Base-by-base conservation (phyloP, 1,140 invertebrate genomes). In the Neodiprion fabricii region DNA sequence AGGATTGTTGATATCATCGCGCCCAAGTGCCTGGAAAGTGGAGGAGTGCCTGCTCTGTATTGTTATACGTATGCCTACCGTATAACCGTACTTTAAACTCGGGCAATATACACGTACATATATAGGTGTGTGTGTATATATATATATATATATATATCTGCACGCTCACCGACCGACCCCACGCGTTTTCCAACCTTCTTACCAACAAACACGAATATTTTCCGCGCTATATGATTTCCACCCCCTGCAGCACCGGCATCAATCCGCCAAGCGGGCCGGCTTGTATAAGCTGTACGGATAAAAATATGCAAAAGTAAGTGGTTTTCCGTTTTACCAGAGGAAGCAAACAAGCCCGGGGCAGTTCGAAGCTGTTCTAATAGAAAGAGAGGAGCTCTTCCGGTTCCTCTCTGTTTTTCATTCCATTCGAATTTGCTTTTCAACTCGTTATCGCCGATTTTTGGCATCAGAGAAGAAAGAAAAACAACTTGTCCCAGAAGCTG, bases 251-350 rank as follows among this genome's bases (percentile, higher is more conserved):
- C 28, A 40, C 28, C 28, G 28, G 28, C 28, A 40, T 40, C 28
- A 40, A 40, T 40, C 28, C 28, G 28, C 28, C 28, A 40, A 40
- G 5, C 28, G 28, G 28, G 2, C 28, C 28, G 5, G 28, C 28
- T 40, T 40, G n/a, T 61, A 61, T 61, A 61, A 17, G 28, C 28
- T 40, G 28, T 40, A 40, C 28, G 28, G 28, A 5, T 40, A 61
- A 61, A 61, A 61, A 61, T 61, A 61, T 61, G 53, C 53, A 61
- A 61, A 61, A 61, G 53, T 61, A 61, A 61, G 53, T 61, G 53
- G 53, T 61, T 61, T 61, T 61, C 53, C 11, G 53, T 61, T 61
- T 14, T 61, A 9, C 53, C 11, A 61, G 53, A 17, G 53, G 11
- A 61, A 61, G n/a, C 53, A 61, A 61, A 61, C 53, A 61, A 61